Conservation (phyloP, 1,140 invertebrate species). For the Sesamia nonagrioides region DNA sequence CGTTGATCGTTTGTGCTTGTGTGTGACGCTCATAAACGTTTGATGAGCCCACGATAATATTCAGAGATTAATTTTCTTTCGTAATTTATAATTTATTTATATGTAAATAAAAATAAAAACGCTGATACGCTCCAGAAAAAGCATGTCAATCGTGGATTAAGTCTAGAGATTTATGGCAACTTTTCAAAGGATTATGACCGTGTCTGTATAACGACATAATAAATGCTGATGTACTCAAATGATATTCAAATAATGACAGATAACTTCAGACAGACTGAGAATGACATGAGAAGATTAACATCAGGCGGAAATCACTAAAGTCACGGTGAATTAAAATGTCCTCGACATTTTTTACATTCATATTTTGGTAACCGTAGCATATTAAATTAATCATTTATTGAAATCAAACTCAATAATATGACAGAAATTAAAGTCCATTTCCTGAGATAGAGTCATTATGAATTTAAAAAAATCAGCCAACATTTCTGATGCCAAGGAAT, state of each 20-base stretch:
- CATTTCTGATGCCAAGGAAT: not conserved
- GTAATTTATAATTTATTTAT: too few relatives aligned
- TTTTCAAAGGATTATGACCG: not conserved
- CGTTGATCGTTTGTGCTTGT: too few relatives aligned
- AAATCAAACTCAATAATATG: not conserved
- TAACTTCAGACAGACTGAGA: not conserved
- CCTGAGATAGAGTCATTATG: not conserved
- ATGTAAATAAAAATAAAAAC: too few relatives aligned
- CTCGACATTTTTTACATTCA: not conserved
- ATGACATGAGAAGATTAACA: slow-evolving; percentile 25
- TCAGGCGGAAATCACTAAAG: slow-evolving; percentile 7
- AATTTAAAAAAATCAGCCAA: too few relatives aligned
- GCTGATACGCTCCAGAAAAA: too few relatives aligned
- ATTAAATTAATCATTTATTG: not conserved
- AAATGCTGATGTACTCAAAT: slow-evolving; percentile 5
- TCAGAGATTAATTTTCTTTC: too few relatives aligned
- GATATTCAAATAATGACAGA: slow-evolving; percentile 14
- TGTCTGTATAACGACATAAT: slow-evolving; percentile 19
- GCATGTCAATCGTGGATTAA: not conserved
- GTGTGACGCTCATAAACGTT: too few relatives aligned
- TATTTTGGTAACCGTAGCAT: not conserved
- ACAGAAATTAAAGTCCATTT: not conserved
- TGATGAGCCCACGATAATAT: too few relatives aligned
- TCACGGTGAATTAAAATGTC: slow-evolving; percentile 4
- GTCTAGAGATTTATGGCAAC: not conserved